A percentile compares a stretch with the other conserved stretches of the same genome.
Conservation (phyloP, 2,797 vertebrate genomes). For the Momotus momota region DNA sequence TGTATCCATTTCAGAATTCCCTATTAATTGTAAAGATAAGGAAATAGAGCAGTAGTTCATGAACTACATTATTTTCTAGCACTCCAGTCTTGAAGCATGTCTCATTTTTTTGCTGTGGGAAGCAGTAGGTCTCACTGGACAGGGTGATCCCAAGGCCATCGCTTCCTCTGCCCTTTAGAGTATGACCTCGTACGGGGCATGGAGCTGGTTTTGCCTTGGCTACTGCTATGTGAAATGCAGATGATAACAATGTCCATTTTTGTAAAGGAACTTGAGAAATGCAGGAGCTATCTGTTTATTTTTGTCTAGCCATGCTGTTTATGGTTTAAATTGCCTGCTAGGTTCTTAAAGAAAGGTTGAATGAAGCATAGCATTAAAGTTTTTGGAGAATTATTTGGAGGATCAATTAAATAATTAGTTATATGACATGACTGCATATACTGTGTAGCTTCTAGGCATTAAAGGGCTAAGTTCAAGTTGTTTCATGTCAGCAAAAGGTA, state of each 20-base stretch:
- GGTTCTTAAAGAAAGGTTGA: not conserved
- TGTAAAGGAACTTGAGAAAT: not conserved
- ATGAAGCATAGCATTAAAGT: not conserved
- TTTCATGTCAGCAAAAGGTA: not conserved
- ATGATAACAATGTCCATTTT: not conserved
- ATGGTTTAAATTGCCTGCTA: not conserved
- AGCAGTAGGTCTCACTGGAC: not conserved
- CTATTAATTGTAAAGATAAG: not conserved
- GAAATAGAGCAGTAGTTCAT: not conserved
- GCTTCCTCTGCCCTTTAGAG: not conserved
- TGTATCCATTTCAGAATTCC: fast-evolving
- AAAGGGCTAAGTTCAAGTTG: not conserved
- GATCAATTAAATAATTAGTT: not conserved
- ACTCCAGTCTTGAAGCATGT: not conserved
- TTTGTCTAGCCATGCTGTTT: not conserved
- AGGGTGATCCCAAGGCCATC: not conserved
- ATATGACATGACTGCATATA: not conserved
- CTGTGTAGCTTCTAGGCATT: not conserved
- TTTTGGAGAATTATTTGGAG: not conserved
- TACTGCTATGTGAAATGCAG: not conserved
- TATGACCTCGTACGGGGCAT: fast-evolving
- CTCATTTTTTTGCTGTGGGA: not conserved
- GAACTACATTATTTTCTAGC: not conserved
- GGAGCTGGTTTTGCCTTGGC: not conserved
- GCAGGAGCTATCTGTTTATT: not conserved